These are phyloP conservation scores for Suricata suricatta DNA, from an alignment of 2,113 vertebrate species.

Conservation along the genomic window DNA sequence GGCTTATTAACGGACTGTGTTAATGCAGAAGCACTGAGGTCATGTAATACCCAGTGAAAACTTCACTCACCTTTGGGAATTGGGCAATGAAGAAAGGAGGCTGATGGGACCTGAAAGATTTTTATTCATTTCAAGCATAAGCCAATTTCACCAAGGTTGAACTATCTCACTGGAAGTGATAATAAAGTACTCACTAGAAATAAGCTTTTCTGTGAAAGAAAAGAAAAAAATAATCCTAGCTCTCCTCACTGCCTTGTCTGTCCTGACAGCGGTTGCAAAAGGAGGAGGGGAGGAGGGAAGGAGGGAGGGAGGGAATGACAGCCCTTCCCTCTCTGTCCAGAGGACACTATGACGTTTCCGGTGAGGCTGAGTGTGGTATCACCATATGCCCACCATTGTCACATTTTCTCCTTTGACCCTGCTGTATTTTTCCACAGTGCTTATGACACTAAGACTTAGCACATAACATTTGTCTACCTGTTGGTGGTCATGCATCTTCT, in stretches of 20 bases:
- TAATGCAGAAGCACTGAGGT: conserved; percentile 33
- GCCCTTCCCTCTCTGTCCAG: neutral
- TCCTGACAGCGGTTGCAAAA: neutral
- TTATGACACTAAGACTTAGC: neutral
- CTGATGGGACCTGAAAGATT: neutral
- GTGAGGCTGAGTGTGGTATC: neutral
- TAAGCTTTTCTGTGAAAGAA: neutral
- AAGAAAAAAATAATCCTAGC: neutral
- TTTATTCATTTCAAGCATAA: conserved; percentile 25
- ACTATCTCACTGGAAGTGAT: neutral
- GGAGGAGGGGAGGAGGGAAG: neutral
- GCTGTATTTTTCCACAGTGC: neutral
- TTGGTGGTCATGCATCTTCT: neutral
- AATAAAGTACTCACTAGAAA: conserved; percentile 37
- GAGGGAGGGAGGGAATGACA: neutral
- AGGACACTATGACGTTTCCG: neutral
- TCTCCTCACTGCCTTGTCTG: neutral
- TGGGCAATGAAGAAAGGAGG: neutral
- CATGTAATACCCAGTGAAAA: neutral
- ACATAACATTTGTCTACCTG: neutral
- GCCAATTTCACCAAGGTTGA: conserved; percentile 14
- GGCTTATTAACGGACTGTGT: neutral
- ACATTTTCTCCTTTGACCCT: neutral
- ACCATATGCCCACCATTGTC: neutral
- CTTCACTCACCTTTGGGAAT: neutral